Base-by-base conservation (phyloP, 2,888 invertebrate genomes). In the Dascillus cervinus region DNA sequence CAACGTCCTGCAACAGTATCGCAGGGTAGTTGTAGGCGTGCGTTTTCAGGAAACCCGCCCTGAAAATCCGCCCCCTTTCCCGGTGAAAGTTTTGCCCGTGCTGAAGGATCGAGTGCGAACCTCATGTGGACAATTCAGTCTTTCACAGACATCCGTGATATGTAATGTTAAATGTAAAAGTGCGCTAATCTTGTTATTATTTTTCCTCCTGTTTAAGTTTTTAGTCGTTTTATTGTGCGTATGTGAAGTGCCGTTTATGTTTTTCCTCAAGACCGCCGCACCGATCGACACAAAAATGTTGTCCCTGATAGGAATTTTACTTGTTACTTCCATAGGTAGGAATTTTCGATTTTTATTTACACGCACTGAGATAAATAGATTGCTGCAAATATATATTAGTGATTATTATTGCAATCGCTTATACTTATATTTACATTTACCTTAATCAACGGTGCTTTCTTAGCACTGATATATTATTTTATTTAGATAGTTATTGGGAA, bases 11-110 rank as follows among this genome's bases (percentile, higher is more conserved):
- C 32, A 39, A 39, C 36, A 31, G 39, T 33, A 33, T 27, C 36
- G 34, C 27, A n/a, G n/a, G n/a, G n/a, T n/a, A 28, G 36, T 24
- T 14, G 43, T 30, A 37, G 39, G 43, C 43, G 43, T 37, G 34
- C 29, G 32, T 37, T 39, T 29, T 34, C 28, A 23, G 31, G 33
- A 34, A 41, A 31, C 36, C 44, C 44, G 44, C 44, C 44, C 42
- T 35, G 37, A 40, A 36, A 40, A 27, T 31, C 36, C 46, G 44
- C 46, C 46, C 34, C 43, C 43, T 43, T 47, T 44, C 46, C 46
- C 44, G 46, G 46, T 42, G 44, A 42, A 44, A 41, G 37, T 41
- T 28, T 29, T 37, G 38, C 38, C 26, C 33, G 26, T 22, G 39
- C 20, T 32, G 31, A 40, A n/a, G n/a, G n/a, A n/a, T n/a, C 42